Evolutionary conservation across 2,888 invertebrate genomes (phyloP).

Genomic region (Peribatodes rhomboidaria): DNA sequence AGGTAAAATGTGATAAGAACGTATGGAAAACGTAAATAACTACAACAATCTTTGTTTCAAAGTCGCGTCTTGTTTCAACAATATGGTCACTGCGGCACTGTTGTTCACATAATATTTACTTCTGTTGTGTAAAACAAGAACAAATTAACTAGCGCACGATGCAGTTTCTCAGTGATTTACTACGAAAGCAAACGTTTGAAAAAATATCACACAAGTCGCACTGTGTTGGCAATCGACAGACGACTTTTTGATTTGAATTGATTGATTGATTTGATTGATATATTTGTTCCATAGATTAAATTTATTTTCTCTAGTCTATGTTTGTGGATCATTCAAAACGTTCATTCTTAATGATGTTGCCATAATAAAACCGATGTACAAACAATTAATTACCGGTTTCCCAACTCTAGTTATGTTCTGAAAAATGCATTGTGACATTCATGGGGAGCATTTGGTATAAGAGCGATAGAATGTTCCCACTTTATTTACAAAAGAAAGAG

Average conservation of each 20-base stretch:
- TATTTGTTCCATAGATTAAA: neutral
- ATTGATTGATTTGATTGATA: constrained; percentile 62
- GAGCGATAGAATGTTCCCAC: no score
- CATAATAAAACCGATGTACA: neutral
- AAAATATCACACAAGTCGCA: constrained; percentile 57
- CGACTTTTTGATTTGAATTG: constrained; percentile 57
- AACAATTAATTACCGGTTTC: neutral
- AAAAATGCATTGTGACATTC: no score
- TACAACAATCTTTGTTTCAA: constrained; percentile 60
- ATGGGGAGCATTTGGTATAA: no score
- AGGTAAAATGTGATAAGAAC: constrained; percentile 67
- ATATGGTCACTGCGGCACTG: constrained; percentile 64
- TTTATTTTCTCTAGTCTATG: no score
- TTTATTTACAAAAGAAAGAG: no score
- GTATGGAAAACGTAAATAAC: constrained; percentile 65
- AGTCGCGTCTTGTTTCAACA: constrained; percentile 56
- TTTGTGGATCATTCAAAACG: neutral
- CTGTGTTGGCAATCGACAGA: constrained; percentile 63
- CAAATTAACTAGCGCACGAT: constrained; percentile 54
- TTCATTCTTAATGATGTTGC: neutral
- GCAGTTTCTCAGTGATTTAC: constrained; percentile 56
- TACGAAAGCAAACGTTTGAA: constrained; percentile 48
- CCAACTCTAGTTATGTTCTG: neutral
- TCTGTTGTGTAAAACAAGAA: constrained; percentile 53
- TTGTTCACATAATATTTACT: constrained; percentile 58